Evolutionary conservation across 2,888 invertebrate species (phyloP).

Genomic region (Lycophotia porphyrea): DNA sequence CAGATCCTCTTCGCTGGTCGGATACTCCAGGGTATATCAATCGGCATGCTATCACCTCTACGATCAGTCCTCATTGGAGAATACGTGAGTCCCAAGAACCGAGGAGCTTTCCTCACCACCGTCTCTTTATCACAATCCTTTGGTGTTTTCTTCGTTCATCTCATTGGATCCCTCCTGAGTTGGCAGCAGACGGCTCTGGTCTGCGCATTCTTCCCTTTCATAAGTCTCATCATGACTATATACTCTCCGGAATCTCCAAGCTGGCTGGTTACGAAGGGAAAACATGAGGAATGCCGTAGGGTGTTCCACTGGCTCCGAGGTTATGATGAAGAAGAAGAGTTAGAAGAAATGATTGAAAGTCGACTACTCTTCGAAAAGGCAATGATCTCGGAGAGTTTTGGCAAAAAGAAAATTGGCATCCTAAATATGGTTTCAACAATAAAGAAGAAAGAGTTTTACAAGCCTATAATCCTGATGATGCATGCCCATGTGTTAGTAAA

Average conservation of each 20-base stretch:
- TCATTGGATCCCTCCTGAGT: slow-evolving; percentile 89
- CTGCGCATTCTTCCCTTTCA: slow-evolving; percentile 82
- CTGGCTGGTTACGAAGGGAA: slow-evolving; percentile 90
- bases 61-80: slow-evolving; percentile 88
- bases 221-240: slow-evolving; percentile 81
- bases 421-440: slow-evolving; percentile 64
- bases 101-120: slow-evolving; percentile 90
- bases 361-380: slow-evolving; percentile 68
- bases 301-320: slow-evolving; percentile 90
- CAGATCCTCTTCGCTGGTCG: slow-evolving; percentile 66
- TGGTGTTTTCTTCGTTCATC: slow-evolving; percentile 91
- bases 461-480: slow-evolving; percentile 90
- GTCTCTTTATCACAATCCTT: slow-evolving; percentile 89
- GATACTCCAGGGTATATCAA: slow-evolving; percentile 80
- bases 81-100: slow-evolving; percentile 88
- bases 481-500: slow-evolving; percentile 91
- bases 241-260: slow-evolving; percentile 91
- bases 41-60: slow-evolving; percentile 86
- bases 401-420: slow-evolving; percentile 49
- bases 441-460: slow-evolving; percentile 86
- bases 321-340: slow-evolving; percentile 80
- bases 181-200: slow-evolving; percentile 90
- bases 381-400: slow-evolving; percentile 48
- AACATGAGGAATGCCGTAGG: slow-evolving; percentile 87
- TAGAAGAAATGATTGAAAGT: slow-evolving; percentile 77